Base-by-base conservation (phyloP, 2,888 invertebrate species). In the Antitype chi region DNA sequence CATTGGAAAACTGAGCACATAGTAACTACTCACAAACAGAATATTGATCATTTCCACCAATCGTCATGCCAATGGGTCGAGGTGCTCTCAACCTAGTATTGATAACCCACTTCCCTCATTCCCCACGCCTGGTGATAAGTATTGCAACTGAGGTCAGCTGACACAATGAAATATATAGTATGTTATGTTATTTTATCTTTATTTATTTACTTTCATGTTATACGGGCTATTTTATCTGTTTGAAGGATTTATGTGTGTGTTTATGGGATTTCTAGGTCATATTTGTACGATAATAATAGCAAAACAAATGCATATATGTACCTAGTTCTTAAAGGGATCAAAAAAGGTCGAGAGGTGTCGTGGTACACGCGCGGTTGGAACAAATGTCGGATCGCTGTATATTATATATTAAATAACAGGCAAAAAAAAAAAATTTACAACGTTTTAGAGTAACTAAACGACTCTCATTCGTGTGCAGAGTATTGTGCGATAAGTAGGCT, bases 81-180 rank as follows among this genome's bases (percentile, higher is more conserved):
- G 62, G 72, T 25, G 17, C 47, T 66, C 52, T 68, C 32, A 67
- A 32, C 49, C 77, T 13, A 62, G 32, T 69, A 76, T 17, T 70
- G 82, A 82, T 82, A 85, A 82, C 77, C 85, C 62, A 76, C 53
- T 85, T 77, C 78, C 77, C 78, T 13, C 49, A 67, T 76, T 76
- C 23, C 52, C 47, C 43, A 28, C 53, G 62, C 17, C 17, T 52
- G 25, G 7, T 43, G 77, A 82, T 82, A 85, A 76, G 20, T 20
- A 17, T 5, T 28, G 55, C 32, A 49, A 8, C 8, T 13, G 25
- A 59, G 59, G n/a, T 60, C 32, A 62, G 7, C 32, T 60, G 60
- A 68, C n/a, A 68, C 20, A 68, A 20, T 52, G 9, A 43, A 23
- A 38, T n/a, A 28, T 38, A 60, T 2, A 57, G 32, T 49, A 23